These are phyloP conservation scores for Acanthis flammea DNA, from an alignment of 2,797 vertebrate genomes.

Conservation along the genomic window DNA sequence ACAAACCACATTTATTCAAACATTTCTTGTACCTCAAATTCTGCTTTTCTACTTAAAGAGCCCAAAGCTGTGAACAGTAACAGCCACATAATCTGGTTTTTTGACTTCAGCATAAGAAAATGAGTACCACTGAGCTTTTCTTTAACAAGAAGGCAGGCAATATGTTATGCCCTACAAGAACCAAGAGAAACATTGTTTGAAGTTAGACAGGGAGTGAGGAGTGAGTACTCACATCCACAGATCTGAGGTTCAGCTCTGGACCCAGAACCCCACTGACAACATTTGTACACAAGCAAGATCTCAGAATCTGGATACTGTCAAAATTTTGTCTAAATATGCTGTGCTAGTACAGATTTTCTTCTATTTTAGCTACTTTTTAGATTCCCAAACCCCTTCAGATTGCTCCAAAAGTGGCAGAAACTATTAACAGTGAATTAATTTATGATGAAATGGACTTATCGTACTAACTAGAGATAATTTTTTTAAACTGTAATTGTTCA, in stretches of 20 bases:
- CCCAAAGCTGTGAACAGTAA: not conserved
- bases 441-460: constrained; percentile 23
- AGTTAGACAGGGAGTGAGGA: not conserved
- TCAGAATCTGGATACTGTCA: not conserved
- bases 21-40: not conserved
- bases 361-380: not conserved
- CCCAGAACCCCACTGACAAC: rapidly evolving
- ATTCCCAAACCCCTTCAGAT: constrained; percentile 22
- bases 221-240: not conserved
- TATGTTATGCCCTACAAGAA: not conserved
- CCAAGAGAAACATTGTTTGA: not conserved
- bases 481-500: constrained; percentile 52
- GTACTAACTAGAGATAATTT: constrained; percentile 26
- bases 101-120: not conserved
- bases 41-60: not conserved
- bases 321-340: not conserved
- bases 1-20: not conserved
- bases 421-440: constrained; percentile 12
- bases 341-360: not conserved
- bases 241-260: not conserved
- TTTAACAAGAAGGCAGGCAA: not conserved
- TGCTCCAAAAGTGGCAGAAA: not conserved
- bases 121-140: not conserved
- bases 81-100: not conserved
- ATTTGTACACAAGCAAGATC: not conserved